A percentile compares a stretch with the other conserved stretches of the same genome.
These are phyloP conservation scores for Venustaconcha ellipsiformis DNA, from an alignment of 1,140 invertebrate genomes.

Conservation along the genomic window DNA sequence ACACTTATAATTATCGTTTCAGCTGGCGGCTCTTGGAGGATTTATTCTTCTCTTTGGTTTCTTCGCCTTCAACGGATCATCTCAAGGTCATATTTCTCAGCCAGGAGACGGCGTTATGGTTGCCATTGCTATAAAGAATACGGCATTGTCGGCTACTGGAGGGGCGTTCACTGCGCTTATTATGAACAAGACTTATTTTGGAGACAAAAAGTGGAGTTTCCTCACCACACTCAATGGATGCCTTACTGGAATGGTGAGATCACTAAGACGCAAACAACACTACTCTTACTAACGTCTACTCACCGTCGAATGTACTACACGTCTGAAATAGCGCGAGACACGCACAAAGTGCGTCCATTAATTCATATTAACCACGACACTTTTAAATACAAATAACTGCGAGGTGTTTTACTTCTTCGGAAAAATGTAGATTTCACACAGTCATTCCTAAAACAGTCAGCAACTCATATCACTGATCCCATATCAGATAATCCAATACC, in stretches of 20 bases:
- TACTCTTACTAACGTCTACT: too few species aligned
- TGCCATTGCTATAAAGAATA: constrained; percentile 71
- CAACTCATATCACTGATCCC: too few species aligned
- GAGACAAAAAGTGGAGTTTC: constrained; percentile 71
- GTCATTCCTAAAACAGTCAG: too few species aligned
- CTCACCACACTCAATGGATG: constrained; percentile 72
- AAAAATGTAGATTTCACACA: too few species aligned
- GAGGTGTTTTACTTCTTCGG: too few species aligned
- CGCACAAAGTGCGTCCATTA: too few species aligned
- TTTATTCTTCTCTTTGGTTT: constrained; percentile 75
- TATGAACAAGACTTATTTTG: constrained; percentile 41
- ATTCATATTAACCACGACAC: too few species aligned
- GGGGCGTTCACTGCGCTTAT: constrained; percentile 67
- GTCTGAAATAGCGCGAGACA: too few species aligned
- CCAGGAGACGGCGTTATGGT: constrained; percentile 70
- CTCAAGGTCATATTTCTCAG: constrained; percentile 69
- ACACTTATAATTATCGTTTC: constrained; percentile 3
- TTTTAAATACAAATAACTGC: too few species aligned
- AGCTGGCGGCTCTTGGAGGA: constrained; percentile 73
- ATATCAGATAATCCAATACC: too few species aligned
- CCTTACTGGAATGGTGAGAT: constrained; percentile 72
- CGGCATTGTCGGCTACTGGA: constrained; percentile 71
- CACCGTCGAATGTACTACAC: too few species aligned
- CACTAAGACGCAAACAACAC: too few species aligned
- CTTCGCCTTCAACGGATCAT: constrained; percentile 76